Evolutionary conservation across 2,113 vertebrate species (phyloP).

Genomic region (Sigmodon hispidus): DNA sequence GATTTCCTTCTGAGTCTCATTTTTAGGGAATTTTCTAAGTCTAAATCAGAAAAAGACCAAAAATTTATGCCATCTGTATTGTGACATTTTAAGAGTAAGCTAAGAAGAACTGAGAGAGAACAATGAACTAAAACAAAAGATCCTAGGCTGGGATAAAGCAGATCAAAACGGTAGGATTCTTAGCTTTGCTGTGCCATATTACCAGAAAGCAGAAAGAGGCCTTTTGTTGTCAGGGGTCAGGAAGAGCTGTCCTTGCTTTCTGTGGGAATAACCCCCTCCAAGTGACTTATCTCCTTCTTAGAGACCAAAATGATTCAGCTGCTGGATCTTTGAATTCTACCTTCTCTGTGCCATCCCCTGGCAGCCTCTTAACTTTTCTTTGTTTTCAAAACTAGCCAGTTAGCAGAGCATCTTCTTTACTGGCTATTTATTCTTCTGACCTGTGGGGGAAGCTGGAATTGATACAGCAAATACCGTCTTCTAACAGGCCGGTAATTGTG

Average conservation of each 20-base stretch:
- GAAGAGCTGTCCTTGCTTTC: slow-evolving; percentile 22
- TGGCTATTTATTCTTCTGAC: slow-evolving; percentile 86
- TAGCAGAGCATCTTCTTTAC: slow-evolving; percentile 80
- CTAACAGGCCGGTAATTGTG: slow-evolving; percentile 86
- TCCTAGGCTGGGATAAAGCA: neutral
- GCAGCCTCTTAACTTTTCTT: slow-evolving; percentile 69
- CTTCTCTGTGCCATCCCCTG: slow-evolving; percentile 16
- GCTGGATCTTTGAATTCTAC: slow-evolving; percentile 44
- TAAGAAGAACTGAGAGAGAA: neutral
- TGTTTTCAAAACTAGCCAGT: slow-evolving; percentile 83
- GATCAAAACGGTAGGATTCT: neutral
- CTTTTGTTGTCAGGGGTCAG: slow-evolving; percentile 48
- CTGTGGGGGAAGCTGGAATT: slow-evolving; percentile 82
- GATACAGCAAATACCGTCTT: slow-evolving; percentile 80
- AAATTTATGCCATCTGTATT: neutral
- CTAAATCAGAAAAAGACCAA: neutral
- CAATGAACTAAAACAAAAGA: slow-evolving; percentile 5
- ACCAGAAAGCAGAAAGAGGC: slow-evolving; percentile 26
- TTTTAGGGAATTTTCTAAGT: neutral
- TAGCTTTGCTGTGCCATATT: neutral
- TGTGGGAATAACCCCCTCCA: slow-evolving; percentile 53
- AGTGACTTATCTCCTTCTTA: slow-evolving; percentile 65
- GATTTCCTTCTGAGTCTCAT: slow-evolving; percentile 18
- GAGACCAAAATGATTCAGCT: slow-evolving; percentile 43
- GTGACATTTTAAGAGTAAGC: neutral